Evolutionary conservation across 2,888 invertebrate genomes (phyloP).

Genomic region (Sarcophaga subvicina): DNA sequence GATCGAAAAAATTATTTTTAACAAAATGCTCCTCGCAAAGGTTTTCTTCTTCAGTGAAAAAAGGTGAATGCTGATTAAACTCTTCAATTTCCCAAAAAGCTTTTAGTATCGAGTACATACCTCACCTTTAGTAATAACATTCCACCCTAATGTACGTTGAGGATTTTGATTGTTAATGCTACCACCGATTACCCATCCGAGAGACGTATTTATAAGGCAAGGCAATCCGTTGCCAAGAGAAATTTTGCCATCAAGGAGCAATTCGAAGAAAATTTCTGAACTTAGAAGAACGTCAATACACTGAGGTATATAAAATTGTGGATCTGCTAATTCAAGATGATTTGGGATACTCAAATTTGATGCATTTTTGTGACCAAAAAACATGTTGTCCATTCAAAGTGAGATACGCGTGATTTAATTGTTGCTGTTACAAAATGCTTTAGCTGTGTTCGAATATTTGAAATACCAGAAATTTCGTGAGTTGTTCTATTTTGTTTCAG

Average conservation of each 20-base stretch:
- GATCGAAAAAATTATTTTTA: constrained; percentile 30
- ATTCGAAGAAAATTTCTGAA: constrained; percentile 58
- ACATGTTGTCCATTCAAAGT: constrained; percentile 36
- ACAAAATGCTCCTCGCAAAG: constrained; percentile 30
- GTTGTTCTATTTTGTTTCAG: not conserved
- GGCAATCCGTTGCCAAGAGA: constrained; percentile 50
- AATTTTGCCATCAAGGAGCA: constrained; percentile 45
- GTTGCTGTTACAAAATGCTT: constrained; percentile 23
- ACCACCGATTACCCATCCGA: constrained; percentile 51
- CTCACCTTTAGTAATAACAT: constrained; percentile 1
- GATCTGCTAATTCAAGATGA: constrained; percentile 42
- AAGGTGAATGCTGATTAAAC: not conserved
- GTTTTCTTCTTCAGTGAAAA: constrained; percentile 20
- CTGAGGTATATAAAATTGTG: constrained; percentile 42
- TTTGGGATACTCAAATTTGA: constrained; percentile 39
- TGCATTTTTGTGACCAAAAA: constrained; percentile 51
- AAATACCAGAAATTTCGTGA: constrained; percentile 35
- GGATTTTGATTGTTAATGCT: not conserved
- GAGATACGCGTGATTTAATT: constrained; percentile 10
- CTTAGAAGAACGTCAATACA: constrained; percentile 49
- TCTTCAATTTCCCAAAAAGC: constrained; percentile 40
- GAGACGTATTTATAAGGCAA: constrained; percentile 41
- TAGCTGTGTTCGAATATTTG: constrained; percentile 27
- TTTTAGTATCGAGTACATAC: constrained; percentile 1
- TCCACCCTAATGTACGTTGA: not conserved